Conservation (phyloP, 2,797 vertebrate genomes). For the Ctenopoma kingsleyae region DNA sequence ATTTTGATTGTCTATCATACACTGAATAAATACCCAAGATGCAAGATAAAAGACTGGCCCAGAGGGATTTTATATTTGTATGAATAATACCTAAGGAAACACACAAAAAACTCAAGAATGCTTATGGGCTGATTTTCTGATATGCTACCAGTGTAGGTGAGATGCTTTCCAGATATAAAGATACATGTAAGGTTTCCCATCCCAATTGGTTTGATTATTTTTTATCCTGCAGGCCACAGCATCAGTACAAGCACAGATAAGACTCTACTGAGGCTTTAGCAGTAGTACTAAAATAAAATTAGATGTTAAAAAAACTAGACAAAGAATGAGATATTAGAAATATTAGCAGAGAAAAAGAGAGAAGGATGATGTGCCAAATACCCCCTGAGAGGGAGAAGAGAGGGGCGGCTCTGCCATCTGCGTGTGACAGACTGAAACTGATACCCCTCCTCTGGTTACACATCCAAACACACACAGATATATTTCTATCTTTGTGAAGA, state of each 20-base stretch:
- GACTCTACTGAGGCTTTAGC: background rate
- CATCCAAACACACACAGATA: slow-evolving; percentile 24
- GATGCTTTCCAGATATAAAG: background rate
- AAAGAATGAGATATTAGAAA: slow-evolving; percentile 33
- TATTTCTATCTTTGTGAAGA: background rate
- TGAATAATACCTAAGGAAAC: background rate
- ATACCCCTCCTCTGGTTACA: slow-evolving; percentile 60
- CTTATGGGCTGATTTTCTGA: background rate
- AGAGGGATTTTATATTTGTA: slow-evolving; percentile 12
- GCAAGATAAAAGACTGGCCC: background rate
- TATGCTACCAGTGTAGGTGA: background rate
- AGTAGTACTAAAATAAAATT: background rate
- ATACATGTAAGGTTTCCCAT: background rate
- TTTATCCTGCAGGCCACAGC: background rate
- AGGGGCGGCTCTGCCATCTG: slow-evolving; percentile 74
- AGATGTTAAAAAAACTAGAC: slow-evolving; percentile 22
- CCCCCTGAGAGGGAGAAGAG: slow-evolving; percentile 21
- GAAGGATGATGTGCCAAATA: slow-evolving; percentile 49
- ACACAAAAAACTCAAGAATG: background rate
- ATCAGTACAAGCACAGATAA: background rate
- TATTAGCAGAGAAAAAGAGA: slow-evolving; percentile 16
- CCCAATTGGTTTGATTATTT: background rate
- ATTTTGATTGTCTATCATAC: slow-evolving; percentile 19
- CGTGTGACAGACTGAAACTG: slow-evolving; percentile 80
- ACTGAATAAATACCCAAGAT: slow-evolving; percentile 13